Evolutionary conservation across 2,797 vertebrate species (phyloP), one percentile per base, ranked within the genome.

Genomic region (Lagodon rhomboides): DNA sequence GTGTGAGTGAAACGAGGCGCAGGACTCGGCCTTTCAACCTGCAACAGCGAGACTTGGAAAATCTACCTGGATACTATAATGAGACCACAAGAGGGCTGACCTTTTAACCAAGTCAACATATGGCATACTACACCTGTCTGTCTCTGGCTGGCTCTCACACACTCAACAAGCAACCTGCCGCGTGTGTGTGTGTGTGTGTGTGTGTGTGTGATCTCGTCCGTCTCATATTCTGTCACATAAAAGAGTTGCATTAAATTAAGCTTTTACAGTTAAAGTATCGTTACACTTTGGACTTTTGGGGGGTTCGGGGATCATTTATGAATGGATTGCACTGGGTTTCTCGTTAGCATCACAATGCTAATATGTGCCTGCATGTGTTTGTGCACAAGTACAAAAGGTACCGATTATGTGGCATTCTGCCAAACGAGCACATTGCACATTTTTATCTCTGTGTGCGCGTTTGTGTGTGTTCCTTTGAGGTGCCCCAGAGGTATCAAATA

Each of bases 71-170:
- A 77, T 67, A 75, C 78, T 77, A 69, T 89, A 90, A 91, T 90
- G 91, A 92, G 83, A 65, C 85, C 87, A 76, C 85, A 1, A 79
- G 84, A 91, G 87, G 50, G 43, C 75, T 86, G 85, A 86, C 87
- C 86, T 91, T 90, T 83, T 46, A 80, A 80, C 86, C 75, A 75
- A 63, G 83, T 83, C 87, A 86, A 84, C 92, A 92, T 87, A 91
- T 91, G 92, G 84, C 43, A 47, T 16, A 47, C 68, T 85, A 79
- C 80, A 80, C 84, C 78, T 71, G 86, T 70, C 82, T 64, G 66
- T 71, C 68, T 70, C 22, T 59, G 73, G 62, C 68, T 43, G 41
- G 53, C 59, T 67, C 72, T 3, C 59, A 68, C 79, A 73, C 60
- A 20, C 25, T 23, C 55, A 73, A 34, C 34, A 34, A 34, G 8